phyloP scores from a whole-genome alignment of 2,797 vertebrate species.

The Dendrocincla tyrannina region DNA sequence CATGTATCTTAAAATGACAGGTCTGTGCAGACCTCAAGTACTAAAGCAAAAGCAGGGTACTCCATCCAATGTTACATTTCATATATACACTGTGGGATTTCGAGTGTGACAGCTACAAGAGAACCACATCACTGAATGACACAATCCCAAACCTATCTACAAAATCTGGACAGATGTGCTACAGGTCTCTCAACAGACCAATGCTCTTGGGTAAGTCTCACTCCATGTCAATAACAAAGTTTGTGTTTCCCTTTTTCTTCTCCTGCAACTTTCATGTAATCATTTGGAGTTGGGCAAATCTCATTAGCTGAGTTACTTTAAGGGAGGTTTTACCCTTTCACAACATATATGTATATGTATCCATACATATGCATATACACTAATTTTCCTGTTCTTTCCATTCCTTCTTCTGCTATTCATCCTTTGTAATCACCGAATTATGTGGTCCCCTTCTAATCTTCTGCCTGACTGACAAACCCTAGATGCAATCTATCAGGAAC shows the following conservation, averaged over 20 bases:
- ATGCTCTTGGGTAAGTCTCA: not conserved
- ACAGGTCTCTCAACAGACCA: not conserved
- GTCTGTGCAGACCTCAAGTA: not conserved
- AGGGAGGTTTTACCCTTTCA: not conserved
- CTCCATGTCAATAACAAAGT: not conserved
- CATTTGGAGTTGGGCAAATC: not conserved
- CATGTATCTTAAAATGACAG: not conserved
- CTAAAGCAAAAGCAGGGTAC: not conserved
- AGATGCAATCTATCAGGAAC: not conserved
- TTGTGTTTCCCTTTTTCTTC: not conserved
- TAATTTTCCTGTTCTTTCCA: not conserved
- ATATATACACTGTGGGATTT: fast-evolving
- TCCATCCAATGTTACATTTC: not conserved
- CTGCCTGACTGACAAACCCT: not conserved
- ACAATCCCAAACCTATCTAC: not conserved
- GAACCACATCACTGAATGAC: not conserved
- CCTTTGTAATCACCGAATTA: not conserved
- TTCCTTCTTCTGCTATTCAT: not conserved
- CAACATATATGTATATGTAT: not conserved
- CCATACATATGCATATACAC: fast-evolving
- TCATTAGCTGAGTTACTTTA: not conserved
- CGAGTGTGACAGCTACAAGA: not conserved
- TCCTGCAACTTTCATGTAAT: not conserved
- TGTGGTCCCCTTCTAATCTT: not conserved
- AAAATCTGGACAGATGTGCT: not conserved